These are phyloP conservation scores for Pinctada fucata DNA, from an alignment of 2,888 invertebrate species.

Conservation along the genomic window DNA sequence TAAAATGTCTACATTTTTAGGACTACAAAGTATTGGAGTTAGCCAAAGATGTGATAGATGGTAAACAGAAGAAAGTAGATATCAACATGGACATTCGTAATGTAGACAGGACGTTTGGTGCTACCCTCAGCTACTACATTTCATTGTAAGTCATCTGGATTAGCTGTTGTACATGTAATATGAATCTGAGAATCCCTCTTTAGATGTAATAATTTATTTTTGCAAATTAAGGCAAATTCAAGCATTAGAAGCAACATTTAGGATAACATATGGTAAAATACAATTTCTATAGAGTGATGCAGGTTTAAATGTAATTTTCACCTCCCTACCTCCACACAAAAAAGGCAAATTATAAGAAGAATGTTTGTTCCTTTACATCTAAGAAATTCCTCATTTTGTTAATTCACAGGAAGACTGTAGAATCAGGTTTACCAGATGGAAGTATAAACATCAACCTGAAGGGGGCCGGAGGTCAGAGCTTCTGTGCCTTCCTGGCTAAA, in stretches of 20 bases:
- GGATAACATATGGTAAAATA: no score
- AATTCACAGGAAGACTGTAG: conserved; percentile 87
- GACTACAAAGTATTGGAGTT: conserved; percentile 80
- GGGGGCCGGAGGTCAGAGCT: conserved; percentile 99
- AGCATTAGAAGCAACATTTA: no score
- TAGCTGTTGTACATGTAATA: no score
- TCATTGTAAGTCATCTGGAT: conserved; percentile 85
- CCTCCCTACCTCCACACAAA: no score
- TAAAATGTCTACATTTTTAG: conserved; percentile 48
- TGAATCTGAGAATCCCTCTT: no score
- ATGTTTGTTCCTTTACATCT: no score
- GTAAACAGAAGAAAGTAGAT: conserved; percentile 83
- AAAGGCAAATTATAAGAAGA: no score
- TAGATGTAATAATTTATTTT: no score
- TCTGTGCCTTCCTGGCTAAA: conserved; percentile 95
- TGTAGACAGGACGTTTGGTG: conserved; percentile 93
- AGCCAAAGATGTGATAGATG: conserved; percentile 86
- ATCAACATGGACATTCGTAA: conserved; percentile 91
- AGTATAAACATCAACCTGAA: conserved; percentile 83
- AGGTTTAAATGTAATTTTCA: no score
- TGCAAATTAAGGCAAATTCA: no score
- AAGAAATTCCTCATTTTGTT: background rate
- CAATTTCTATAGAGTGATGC: no score
- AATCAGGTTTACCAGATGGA: conserved; percentile 87
- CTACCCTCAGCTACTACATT: conserved; percentile 95